A percentile compares a stretch with the other conserved stretches of the same genome.
These are phyloP conservation scores for Aphodius granarius DNA, from an alignment of 2,888 invertebrate genomes.

Conservation along the genomic window DNA sequence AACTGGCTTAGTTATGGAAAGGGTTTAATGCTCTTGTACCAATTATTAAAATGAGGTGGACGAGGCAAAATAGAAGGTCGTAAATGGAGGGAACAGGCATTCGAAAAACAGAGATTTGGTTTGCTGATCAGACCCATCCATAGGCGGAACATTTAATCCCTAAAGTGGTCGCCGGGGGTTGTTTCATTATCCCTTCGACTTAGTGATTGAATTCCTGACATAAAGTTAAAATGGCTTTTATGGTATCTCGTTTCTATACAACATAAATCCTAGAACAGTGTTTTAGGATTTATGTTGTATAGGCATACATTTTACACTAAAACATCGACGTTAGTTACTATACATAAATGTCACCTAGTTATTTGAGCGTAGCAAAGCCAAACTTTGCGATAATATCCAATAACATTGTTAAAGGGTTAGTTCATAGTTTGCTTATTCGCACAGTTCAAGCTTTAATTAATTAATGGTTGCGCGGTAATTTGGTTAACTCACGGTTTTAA, in stretches of 20 bases:
- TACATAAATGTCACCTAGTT: no score
- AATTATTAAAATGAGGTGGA: not conserved
- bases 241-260: not conserved
- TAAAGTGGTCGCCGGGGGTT: not conserved
- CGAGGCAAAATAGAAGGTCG: not conserved
- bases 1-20: not conserved
- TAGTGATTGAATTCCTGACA: not conserved
- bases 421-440: not conserved
- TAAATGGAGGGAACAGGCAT: not conserved
- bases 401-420: not conserved
- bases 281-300: no score
- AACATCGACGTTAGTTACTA: no score
- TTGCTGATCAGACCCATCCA: not conserved
- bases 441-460: not conserved
- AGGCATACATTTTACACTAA: not conserved
- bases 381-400: not conserved
- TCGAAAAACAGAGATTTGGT: not conserved
- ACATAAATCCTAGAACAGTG: not conserved
- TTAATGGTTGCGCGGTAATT: not conserved
- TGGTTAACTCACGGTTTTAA: not conserved
- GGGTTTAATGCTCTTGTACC: not conserved
- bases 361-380: no score
- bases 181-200: not conserved
- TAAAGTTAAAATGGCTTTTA: not conserved
- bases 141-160: not conserved